Evolutionary conservation across 1,140 invertebrate species (phyloP).

Genomic region (Coptotermes formosanus): DNA sequence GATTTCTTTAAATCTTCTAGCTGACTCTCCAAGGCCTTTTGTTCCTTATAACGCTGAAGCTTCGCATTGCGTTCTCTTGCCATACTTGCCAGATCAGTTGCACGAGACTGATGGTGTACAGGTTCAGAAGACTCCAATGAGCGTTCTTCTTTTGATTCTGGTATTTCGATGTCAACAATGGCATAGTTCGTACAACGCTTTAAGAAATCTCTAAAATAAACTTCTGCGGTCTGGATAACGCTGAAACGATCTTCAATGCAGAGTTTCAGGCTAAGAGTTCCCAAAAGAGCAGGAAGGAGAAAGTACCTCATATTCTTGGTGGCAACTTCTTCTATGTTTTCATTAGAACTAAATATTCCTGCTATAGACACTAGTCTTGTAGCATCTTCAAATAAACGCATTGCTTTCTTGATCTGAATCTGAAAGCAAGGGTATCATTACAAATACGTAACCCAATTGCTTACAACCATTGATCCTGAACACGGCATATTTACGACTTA

Average conservation of each 20-base stretch:
- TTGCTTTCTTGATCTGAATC: conserved; percentile 65
- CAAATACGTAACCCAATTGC: background rate
- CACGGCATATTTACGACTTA: background rate
- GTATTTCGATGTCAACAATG: conserved; percentile 62
- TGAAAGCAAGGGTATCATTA: conserved; percentile 45
- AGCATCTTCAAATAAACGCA: conserved; percentile 71
- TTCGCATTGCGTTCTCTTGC: conserved; percentile 60
- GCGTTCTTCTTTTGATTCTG: conserved; percentile 40
- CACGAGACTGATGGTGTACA: background rate
- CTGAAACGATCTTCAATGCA: conserved; percentile 60
- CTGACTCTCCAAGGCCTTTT: conserved; percentile 74
- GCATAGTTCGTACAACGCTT: conserved; percentile 76
- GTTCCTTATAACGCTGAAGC: conserved; percentile 75
- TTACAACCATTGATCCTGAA: background rate
- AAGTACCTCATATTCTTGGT: conserved; percentile 84
- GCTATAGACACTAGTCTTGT: conserved; percentile 75
- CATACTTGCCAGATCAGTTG: conserved; percentile 33
- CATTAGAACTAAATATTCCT: conserved; percentile 85
- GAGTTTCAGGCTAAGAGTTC: conserved; percentile 69
- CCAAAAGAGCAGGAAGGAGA: conserved; percentile 78
- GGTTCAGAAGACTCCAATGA: background rate
- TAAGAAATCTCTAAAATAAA: conserved; percentile 85
- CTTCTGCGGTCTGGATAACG: conserved; percentile 68
- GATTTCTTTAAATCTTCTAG: conserved; percentile 62
- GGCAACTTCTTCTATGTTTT: conserved; percentile 80